Base-by-base conservation (phyloP, 2,888 invertebrate genomes). In the Artemia sinica region DNA sequence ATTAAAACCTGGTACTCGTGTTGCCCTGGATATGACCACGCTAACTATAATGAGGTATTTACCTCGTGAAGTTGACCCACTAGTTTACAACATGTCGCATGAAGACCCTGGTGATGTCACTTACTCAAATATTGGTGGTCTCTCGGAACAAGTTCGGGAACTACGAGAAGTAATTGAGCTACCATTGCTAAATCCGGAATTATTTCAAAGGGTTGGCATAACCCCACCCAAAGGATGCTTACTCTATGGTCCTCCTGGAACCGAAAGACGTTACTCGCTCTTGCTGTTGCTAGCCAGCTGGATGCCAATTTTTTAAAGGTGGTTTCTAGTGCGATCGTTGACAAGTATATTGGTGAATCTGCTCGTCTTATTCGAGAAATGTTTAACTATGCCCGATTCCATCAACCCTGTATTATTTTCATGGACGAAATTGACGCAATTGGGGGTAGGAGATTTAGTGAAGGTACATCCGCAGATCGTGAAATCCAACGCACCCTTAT, bases 361-460 rank as follows among this genome's bases (percentile, higher is more conserved):
- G 98, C 98, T 8, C 86, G 97, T 67, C 83, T 98, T 67, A 97
- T 98, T 77, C 84, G 98, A 69, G 98, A 98, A 82, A 99, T 99
- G 98, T 99, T 98, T 80, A 97, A 97, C 79, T 99, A 96, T 79
- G 98, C 98, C 0, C 85, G 96, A 67, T 98, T 98, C 78, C 98
- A 98, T 80, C 96, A 98, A 77, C 98, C 98, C 2, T 98, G 98
- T 79, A 98, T 98, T 75, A 97, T 98, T 75, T 98, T 99, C 80
- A 99, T 98, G 98, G 98, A 99, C 80, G 98, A 98, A 81, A 98
- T 98, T 75, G 98, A 98, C 81, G 98, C 98, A 69, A 98, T 98
- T 74, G 97, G 94, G 78, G 97, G 96, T 0, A 83, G 96, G 67
- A 84, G 97, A 75, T 98, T 98, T 82, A 95, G 95, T 0, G 97